phyloP scores from a whole-genome alignment of 1,140 invertebrate species.

The Drosophila sturtevanti region DNA sequence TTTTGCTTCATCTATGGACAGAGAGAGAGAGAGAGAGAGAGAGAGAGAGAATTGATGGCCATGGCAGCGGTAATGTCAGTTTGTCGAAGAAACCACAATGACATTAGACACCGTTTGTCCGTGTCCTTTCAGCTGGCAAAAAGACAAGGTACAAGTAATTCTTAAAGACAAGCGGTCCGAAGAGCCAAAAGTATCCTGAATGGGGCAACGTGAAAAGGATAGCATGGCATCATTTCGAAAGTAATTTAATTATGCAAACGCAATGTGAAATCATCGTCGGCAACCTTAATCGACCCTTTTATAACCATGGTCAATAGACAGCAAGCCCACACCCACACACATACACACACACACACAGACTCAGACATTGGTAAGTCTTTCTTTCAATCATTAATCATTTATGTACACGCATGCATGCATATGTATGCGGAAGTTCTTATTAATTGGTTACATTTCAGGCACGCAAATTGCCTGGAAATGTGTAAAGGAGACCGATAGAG shows the following conservation, averaged over 20 bases:
- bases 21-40: too few species aligned
- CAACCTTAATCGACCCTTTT: slow-evolving; percentile 3
- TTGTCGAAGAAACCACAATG: not conserved
- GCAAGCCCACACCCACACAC: not conserved
- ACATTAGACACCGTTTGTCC: not conserved
- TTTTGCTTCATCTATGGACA: too few species aligned
- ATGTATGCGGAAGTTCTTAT: slow-evolving; percentile 6
- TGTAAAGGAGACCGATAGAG: not conserved
- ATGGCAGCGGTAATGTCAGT: not conserved
- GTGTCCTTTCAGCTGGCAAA: not conserved
- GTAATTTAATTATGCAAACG: slow-evolving; percentile 9
- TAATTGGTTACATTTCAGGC: not conserved
- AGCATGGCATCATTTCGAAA: not conserved
- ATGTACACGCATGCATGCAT: not conserved
- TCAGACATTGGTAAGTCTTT: not conserved
- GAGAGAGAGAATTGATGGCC: not conserved
- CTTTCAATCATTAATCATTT: slow-evolving; percentile 6
- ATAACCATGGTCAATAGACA: not conserved
- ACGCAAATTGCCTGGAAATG: slow-evolving; percentile 1
- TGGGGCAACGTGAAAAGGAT: not conserved
- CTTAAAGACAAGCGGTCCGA: not conserved
- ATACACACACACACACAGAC: not conserved
- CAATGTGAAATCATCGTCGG: slow-evolving; percentile 2
- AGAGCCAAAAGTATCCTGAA: not conserved
- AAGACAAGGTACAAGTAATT: not conserved